A percentile compares a stretch with the other conserved stretches of the same genome.
phyloP scores from a whole-genome alignment of 2,113 vertebrate species.

The Syngnathoides biaculeatus region DNA sequence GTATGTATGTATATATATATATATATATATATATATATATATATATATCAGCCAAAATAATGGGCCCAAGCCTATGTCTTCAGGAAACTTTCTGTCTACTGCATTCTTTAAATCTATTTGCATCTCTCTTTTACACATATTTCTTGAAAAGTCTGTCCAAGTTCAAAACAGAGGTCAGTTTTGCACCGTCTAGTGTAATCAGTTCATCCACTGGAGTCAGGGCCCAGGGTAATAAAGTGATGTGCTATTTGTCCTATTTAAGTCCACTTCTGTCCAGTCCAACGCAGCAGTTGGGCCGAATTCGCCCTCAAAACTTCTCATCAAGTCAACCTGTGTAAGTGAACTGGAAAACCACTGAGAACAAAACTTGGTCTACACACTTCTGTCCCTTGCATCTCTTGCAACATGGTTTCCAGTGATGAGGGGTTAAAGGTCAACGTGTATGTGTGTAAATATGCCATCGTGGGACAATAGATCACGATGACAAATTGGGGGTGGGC shows the following conservation, averaged over 20 bases:
- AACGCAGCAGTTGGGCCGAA: constrained; percentile 17
- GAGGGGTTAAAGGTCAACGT: constrained; percentile 39
- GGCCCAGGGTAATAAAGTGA: constrained; percentile 8
- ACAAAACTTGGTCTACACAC: constrained; percentile 36
- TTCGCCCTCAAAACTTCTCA: not conserved
- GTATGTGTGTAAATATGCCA: constrained; percentile 11
- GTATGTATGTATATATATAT: too few relatives aligned
- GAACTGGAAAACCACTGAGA: not conserved
- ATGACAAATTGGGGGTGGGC: constrained; percentile 10
- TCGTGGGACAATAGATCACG: constrained; percentile 41
- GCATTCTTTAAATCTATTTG: constrained; percentile 4
- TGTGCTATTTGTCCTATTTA: constrained; percentile 12
- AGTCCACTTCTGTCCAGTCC: constrained; percentile 9
- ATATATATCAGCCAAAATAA: too few relatives aligned
- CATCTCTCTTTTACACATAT: not conserved
- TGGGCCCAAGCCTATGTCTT: too few relatives aligned
- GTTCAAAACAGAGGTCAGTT: not conserved
- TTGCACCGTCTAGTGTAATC: constrained; percentile 7
- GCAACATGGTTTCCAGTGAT: constrained; percentile 43
- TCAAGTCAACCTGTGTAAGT: constrained; percentile 12
- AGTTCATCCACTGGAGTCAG: constrained; percentile 24
- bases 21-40: too few relatives aligned
- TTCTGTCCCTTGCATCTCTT: constrained; percentile 13
- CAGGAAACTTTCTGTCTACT: not conserved
- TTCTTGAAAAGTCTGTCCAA: not conserved